Evolutionary conservation across 2,113 vertebrate species (phyloP).

Genomic region (Trogon surrucura): DNA sequence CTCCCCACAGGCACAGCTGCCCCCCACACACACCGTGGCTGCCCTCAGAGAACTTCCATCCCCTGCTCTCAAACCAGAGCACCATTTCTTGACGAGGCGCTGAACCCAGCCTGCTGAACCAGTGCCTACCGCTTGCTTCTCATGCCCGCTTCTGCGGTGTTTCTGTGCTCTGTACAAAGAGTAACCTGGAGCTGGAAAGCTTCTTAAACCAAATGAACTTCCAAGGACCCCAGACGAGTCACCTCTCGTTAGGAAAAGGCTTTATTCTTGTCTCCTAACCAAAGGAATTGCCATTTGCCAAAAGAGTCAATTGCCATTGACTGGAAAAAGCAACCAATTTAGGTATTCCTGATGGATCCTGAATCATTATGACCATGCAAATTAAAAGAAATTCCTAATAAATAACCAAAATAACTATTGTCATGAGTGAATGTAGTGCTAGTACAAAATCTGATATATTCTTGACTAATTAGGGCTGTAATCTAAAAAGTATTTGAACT

Average conservation of each 20-base stretch:
- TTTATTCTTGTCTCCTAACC: not conserved
- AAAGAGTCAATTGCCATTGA: not conserved
- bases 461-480: not conserved
- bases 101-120: not conserved
- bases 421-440: not conserved
- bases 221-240: not conserved
- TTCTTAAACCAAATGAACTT: not conserved
- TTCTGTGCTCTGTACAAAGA: not conserved
- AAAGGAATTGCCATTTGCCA: not conserved
- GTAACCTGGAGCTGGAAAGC: not conserved
- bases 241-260: not conserved
- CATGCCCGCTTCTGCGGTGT: not conserved
- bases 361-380: not conserved
- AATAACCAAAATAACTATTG: not conserved
- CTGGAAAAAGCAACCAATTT: not conserved
- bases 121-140: not conserved
- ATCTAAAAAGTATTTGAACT: not conserved
- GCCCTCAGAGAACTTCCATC: too few species aligned
- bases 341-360: not conserved
- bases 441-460: not conserved
- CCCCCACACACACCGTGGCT: too few species aligned
- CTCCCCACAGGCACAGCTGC: too few species aligned
- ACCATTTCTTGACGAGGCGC: too few species aligned
- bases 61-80: too few species aligned
- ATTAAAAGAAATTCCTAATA: not conserved